Evolutionary conservation across 2,797 vertebrate genomes (phyloP), one percentile per base, ranked within the genome.

Genomic region (Sebastes diploproa): DNA sequence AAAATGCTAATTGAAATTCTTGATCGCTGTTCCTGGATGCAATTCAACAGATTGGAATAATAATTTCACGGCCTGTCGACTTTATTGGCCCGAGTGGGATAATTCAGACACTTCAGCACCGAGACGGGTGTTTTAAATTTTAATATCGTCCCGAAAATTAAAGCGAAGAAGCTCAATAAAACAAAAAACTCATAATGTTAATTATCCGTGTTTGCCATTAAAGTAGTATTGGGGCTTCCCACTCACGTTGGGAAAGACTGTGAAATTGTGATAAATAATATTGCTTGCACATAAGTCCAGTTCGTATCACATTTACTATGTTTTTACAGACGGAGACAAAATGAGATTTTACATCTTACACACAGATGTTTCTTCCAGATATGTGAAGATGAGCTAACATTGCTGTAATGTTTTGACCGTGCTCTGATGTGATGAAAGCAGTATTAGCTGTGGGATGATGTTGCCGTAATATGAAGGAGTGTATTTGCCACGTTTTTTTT

Each of bases 401-500:
- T 14, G 13, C 46, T 61, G 55, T 38, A 10, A 67, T 58, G 55
- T 83, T 75, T 66, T 22, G 54, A 66, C 30, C 14, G 50, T 52
- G 20, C n/a, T 56, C 34, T 61, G 72, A 42, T 50, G 46, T 18
- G 54, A 78, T 59, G 11, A 79, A 75, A 54, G 67, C 66, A 67
- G 76, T 83, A 78, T 84, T 80, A 82, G 38, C 46, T 62, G 8
- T 34, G 12, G n/a, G 23, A 72, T 5, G 30, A 61, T 66, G 38
- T 69, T 75, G 32, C 34, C 76, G 59, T 82, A 14, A 71, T 56
- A 76, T 89, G 90, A 91, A 91, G 86, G 72, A 87, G 78, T 81
- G 55, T 62, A 29, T 79, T 84, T 80, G 65, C 67, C 42, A 68
- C 75, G 34, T 75, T 52, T 52, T 16, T 38, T 38, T 38, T 38